Base-by-base conservation (phyloP, 1,140 invertebrate species). In the Pentalonia nigronervosa region DNA sequence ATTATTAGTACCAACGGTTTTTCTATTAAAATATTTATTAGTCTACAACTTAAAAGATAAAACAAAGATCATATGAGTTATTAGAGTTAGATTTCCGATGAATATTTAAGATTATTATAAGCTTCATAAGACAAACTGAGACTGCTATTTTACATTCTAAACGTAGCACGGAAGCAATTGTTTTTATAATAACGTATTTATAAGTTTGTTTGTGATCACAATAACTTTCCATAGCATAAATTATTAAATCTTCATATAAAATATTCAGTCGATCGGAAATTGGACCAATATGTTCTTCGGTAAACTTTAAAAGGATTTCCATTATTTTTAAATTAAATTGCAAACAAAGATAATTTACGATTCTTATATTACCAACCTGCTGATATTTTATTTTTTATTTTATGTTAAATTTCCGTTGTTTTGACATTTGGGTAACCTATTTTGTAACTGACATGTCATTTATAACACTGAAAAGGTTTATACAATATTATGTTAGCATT, bases 371-470 rank as follows among this genome's bases (percentile, higher is more conserved):
- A 34, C 14, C 30, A 76, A 76, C 60, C 60, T 76, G 6, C 83
- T 25, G 83, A 45, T 84, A 84, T 36, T 41, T 45, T 23, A 45
- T 41, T 84, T 84, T 41, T 41, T 23, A 84, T 84, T 84, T 84
- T 84, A 84, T 84, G 36, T 84, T 41, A 23, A 84, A 41, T 84
- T 45, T 84, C 83, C 83, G 83, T 84, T 41, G 41, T 25, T 84
- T 84, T 84, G 34, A 41, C 36, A 76, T 76, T 76, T 17, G n/a
- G n/a, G 30, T 76, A 76, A 34, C 60, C 60, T 76, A 76, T 76
- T 76, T 76, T 76, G 60, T 76, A 76, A n/a, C n/a, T 76, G 60
- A 76, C 60, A 30, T 76, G n/a, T 76, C 60, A 76, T 76, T 76
- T 76, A 76, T 76, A 76, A 76, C 60, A 34, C 30, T 76, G 60